Conservation (phyloP, 2,888 invertebrate genomes). For the Melanostoma scalare region DNA sequence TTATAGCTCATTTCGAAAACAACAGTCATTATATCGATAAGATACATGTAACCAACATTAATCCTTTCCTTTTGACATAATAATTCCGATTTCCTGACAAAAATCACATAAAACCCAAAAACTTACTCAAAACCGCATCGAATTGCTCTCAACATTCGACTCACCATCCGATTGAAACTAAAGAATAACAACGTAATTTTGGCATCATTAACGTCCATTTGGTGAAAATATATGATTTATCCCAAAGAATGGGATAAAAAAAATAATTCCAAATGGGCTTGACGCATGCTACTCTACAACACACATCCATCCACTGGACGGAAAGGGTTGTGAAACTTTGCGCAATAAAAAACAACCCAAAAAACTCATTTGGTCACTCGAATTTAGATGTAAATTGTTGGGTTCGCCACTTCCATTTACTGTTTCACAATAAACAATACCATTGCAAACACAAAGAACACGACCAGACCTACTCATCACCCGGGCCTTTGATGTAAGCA, state of each 20-base stretch:
- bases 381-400: slow-evolving; percentile 72
- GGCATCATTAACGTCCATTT: slow-evolving; percentile 71
- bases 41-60: slow-evolving; percentile 55
- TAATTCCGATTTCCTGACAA: slow-evolving; percentile 56
- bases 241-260: slow-evolving; percentile 25
- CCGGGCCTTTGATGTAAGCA: slow-evolving; percentile 1
- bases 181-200: slow-evolving; percentile 53
- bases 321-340: slow-evolving; percentile 52
- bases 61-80: slow-evolving; percentile 59
- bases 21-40: slow-evolving; percentile 22
- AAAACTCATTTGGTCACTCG: slow-evolving; percentile 70
- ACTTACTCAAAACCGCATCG: slow-evolving; percentile 52
- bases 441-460: slow-evolving; percentile 10
- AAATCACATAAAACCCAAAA: slow-evolving; percentile 63
- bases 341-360: slow-evolving; percentile 44
- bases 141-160: slow-evolving; percentile 63
- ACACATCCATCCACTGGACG: slow-evolving; percentile 31
- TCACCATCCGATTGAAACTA: slow-evolving; percentile 46
- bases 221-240: slow-evolving; percentile 70
- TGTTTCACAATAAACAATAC: slow-evolving; percentile 50
- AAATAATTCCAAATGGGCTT: slow-evolving; percentile 56
- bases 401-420: slow-evolving; percentile 70
- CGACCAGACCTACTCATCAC: slow-evolving; percentile 39
- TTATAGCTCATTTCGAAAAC: slow-evolving; percentile 38
- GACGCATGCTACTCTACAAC: slow-evolving; percentile 51